phyloP scores from a whole-genome alignment of 2,888 invertebrate genomes.

The Sarcophaga variegata region DNA sequence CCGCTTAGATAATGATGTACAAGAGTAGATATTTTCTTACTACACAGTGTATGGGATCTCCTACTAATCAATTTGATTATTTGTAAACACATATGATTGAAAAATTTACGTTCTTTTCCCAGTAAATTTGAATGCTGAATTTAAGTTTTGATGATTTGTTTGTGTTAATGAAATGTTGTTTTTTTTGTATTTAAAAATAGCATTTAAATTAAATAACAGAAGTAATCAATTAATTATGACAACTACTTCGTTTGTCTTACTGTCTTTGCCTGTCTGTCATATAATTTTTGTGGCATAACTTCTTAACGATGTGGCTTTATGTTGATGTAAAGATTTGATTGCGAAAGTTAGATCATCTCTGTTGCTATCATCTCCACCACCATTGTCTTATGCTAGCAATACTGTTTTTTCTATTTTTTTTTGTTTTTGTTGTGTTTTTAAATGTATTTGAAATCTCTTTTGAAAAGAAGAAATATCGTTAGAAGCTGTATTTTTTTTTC shows the following conservation, averaged over 20 bases:
- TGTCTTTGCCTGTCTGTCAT: not conserved
- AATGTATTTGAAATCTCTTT: not conserved
- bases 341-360: slow-evolving; percentile 45
- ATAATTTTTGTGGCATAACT: slow-evolving; percentile 22
- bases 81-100: too few relatives aligned
- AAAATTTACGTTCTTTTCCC: too few relatives aligned
- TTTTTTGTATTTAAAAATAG: too few relatives aligned
- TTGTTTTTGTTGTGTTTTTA: slow-evolving; percentile 8
- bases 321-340: not conserved
- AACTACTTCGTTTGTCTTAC: slow-evolving; percentile 44
- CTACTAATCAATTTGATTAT: too few relatives aligned
- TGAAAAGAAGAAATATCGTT: slow-evolving; percentile 1
- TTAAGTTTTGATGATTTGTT: too few relatives aligned
- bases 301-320: slow-evolving; percentile 62
- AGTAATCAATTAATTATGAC: slow-evolving; percentile 65
- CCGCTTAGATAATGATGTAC: too few relatives aligned
- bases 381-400: not conserved
- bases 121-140: too few relatives aligned
- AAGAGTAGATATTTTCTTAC: too few relatives aligned
- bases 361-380: not conserved
- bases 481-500: not conserved
- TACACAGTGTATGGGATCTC: too few relatives aligned
- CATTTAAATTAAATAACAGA: not conserved
- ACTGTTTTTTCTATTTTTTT: not conserved
- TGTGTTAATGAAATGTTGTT: too few relatives aligned